Base-by-base conservation (phyloP, 2,888 invertebrate species). In the Rambutsinella grinnellia region DNA sequence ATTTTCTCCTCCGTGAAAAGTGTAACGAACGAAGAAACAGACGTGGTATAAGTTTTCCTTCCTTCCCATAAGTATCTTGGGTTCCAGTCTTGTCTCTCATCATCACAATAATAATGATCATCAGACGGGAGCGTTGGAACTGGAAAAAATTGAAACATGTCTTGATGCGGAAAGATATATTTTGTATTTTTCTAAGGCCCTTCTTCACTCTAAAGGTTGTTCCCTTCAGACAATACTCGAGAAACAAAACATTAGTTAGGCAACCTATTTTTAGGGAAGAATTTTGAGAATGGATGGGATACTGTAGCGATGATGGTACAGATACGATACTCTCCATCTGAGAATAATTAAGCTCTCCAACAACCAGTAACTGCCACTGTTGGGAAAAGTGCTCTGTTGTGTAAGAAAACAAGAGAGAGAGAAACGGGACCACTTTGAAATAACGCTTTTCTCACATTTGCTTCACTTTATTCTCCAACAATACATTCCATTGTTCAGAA, bases 21-120 rank as follows among this genome's bases (percentile, higher is more conserved):
- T 36, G 36, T 36, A 36, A 36, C 36, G 36, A 36, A 5, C 36
- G 13, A 36, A 36, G 46, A 61, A 28, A 46, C n/a, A n/a, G 44
- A 61, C 28, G 46, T 36, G 44, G 28, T 36, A 44, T 23, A 61
- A 46, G 46, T 46, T 61, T 61, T 46, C 36, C 28, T 58, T 58
- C 28, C 58, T 58, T 44, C 46, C 46, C 10, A 10, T 10, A 13
- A 44, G 10, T 44, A 10, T 44, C n/a, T n/a, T n/a, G 5, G 36
- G 36, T 36, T 36, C 36, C 36, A 13, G 6, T 36, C 36, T 36
- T 36, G 21, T n/a, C 58, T 15, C 36, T 23, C 51, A 51, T 51
- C 21, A 36, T 8, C 36, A 36, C 36, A 36, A 36, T 36, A 36
- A 36, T 13, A 51, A 8, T 19, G 51, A 19, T 21, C 51, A 21